Evolutionary conservation across 1,140 invertebrate species (phyloP).

Genomic region (Dendrolimus kikuchii): DNA sequence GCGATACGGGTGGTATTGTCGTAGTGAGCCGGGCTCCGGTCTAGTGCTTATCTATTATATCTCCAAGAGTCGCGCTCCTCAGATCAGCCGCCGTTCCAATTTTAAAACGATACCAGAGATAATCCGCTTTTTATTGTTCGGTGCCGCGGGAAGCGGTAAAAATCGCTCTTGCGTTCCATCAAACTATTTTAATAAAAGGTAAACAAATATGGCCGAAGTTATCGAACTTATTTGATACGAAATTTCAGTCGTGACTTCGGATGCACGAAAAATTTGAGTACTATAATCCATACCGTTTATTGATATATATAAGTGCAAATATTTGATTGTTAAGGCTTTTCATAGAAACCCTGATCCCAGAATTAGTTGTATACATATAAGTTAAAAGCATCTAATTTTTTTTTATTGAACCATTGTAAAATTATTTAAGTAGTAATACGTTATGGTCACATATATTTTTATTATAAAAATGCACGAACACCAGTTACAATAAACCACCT

Average conservation of each 20-base stretch:
- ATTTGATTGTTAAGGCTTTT: no score
- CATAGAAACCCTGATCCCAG: no score
- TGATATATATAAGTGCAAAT: no score
- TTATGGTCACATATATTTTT: no score
- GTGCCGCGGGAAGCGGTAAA: slow-evolving; percentile 17
- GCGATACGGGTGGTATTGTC: slow-evolving; percentile 58
- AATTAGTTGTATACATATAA: no score
- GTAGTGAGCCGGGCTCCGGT: slow-evolving; percentile 41
- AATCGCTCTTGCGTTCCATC: slow-evolving; percentile 25
- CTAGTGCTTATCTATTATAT: slow-evolving; percentile 65
- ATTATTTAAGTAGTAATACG: no score
- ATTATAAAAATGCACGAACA: no score
- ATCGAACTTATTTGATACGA: not conserved
- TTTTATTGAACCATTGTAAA: no score
- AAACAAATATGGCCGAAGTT: not conserved
- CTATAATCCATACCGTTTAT: no score
- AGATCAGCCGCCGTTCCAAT: slow-evolving; percentile 47
- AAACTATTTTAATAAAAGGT: not conserved
- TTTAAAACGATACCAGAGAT: slow-evolving; percentile 47
- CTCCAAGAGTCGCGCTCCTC: slow-evolving; percentile 36
- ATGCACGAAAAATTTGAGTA: no score
- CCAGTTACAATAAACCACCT: no score
- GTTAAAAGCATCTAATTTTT: no score
- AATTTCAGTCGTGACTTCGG: not conserved
- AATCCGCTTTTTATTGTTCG: slow-evolving; percentile 45